Conservation (phyloP, 2,888 invertebrate genomes). For the Epinotia nisella region DNA sequence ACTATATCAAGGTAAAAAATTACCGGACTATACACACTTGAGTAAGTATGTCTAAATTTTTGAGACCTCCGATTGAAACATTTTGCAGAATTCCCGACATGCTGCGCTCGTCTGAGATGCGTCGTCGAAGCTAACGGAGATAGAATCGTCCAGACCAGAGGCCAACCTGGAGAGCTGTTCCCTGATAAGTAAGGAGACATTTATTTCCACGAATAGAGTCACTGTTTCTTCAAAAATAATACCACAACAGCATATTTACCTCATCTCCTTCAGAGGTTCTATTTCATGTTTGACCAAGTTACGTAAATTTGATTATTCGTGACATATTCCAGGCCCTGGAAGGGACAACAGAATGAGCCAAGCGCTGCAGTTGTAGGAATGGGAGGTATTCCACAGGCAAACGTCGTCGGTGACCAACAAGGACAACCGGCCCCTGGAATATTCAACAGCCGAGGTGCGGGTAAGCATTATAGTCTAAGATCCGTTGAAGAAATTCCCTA, state of each 20-base stretch:
- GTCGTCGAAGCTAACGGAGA: slow-evolving; percentile 80
- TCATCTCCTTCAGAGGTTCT: not conserved
- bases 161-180: slow-evolving; percentile 80
- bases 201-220: slow-evolving; percentile 2
- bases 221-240: not conserved
- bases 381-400: slow-evolving; percentile 72
- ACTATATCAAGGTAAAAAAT: not conserved
- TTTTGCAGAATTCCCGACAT: slow-evolving; percentile 76
- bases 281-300: not conserved
- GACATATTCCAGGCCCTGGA: slow-evolving; percentile 71
- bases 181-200: slow-evolving; percentile 74
- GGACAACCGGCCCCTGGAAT: slow-evolving; percentile 74
- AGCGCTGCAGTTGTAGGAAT: slow-evolving; percentile 78
- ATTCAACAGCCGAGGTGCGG: slow-evolving; percentile 79
- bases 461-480: slow-evolving; percentile 77
- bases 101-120: slow-evolving; percentile 76
- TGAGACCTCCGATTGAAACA: not conserved
- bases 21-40: not conserved
- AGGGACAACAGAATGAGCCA: slow-evolving; percentile 79
- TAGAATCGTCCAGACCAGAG: slow-evolving; percentile 78
- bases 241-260: not conserved
- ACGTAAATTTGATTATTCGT: not conserved
- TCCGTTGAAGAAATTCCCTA: slow-evolving; percentile 31
- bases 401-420: slow-evolving; percentile 70
- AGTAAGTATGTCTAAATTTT: not conserved